Evolutionary conservation across 2,113 vertebrate species (phyloP).

Genomic region (Cavia porcellus): DNA sequence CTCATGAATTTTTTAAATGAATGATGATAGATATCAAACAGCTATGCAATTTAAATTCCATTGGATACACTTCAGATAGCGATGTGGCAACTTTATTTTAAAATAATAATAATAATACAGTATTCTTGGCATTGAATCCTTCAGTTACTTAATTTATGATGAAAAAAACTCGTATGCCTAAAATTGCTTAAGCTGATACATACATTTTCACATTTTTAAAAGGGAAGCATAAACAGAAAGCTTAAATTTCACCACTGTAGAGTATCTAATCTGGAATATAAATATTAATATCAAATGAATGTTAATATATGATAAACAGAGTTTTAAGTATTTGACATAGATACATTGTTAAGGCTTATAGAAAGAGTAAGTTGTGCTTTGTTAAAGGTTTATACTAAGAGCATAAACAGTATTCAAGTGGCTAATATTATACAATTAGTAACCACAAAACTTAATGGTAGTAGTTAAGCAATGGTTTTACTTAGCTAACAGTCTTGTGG

Average conservation of each 20-base stretch:
- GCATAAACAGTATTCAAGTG: not conserved
- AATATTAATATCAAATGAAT: constrained; percentile 38
- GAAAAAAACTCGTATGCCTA: not conserved
- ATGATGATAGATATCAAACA: constrained; percentile 71
- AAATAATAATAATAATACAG: not conserved
- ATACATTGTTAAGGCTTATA: constrained; percentile 39
- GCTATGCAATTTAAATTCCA: constrained; percentile 62
- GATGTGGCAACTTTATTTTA: constrained; percentile 38
- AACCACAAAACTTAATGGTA: not conserved
- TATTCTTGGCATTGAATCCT: not conserved
- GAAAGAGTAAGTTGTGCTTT: not conserved
- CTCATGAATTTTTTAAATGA: constrained; percentile 74
- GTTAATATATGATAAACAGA: not conserved
- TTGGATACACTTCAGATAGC: constrained; percentile 44
- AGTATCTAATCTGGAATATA: not conserved
- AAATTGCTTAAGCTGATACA: not conserved
- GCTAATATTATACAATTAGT: not conserved
- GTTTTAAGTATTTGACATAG: not conserved
- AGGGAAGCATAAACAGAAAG: constrained; percentile 5
- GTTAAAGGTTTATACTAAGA: constrained; percentile 52
- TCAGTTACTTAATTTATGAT: constrained; percentile 9
- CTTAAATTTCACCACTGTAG: not conserved
- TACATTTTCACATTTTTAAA: constrained; percentile 46
- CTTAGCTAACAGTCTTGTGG: not conserved
- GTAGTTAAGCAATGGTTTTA: not conserved